phyloP scores from a whole-genome alignment of 2,113 vertebrate species.

The Vireo altiloquus region DNA sequence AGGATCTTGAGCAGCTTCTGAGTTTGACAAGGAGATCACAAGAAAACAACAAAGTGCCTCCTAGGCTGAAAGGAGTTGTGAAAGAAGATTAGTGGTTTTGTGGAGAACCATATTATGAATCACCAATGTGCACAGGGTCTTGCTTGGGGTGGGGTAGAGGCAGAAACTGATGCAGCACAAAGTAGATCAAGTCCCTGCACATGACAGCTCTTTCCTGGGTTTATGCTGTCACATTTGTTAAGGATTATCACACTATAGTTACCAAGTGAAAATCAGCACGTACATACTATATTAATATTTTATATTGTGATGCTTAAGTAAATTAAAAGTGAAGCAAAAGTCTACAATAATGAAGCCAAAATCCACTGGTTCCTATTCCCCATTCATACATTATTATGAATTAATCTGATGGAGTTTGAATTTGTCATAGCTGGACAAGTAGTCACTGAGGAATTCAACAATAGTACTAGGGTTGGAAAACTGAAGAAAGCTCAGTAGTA shows the following conservation, averaged over 20 bases:
- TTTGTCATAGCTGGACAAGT: background rate
- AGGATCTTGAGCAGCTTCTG: background rate
- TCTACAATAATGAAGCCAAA: background rate
- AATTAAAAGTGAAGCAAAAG: background rate
- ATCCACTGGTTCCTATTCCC: background rate
- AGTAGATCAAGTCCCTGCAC: background rate
- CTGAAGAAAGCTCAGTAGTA: background rate
- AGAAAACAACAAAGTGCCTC: background rate
- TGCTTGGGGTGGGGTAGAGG: background rate
- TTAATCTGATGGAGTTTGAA: background rate
- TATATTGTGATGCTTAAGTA: background rate
- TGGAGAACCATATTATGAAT: background rate
- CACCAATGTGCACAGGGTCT: background rate
- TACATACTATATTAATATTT: background rate
- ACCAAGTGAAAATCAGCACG: background rate
- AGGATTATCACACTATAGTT: background rate
- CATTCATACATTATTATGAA: background rate
- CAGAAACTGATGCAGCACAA: background rate
- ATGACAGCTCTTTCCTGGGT: background rate
- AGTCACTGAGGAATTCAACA: accelerated
- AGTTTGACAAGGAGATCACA: background rate
- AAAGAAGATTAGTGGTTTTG: background rate
- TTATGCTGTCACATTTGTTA: background rate
- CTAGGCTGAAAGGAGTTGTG: background rate
- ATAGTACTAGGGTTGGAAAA: background rate